Evolutionary conservation across 1,140 invertebrate species (phyloP).

Genomic region (Brachionus angularis): DNA sequence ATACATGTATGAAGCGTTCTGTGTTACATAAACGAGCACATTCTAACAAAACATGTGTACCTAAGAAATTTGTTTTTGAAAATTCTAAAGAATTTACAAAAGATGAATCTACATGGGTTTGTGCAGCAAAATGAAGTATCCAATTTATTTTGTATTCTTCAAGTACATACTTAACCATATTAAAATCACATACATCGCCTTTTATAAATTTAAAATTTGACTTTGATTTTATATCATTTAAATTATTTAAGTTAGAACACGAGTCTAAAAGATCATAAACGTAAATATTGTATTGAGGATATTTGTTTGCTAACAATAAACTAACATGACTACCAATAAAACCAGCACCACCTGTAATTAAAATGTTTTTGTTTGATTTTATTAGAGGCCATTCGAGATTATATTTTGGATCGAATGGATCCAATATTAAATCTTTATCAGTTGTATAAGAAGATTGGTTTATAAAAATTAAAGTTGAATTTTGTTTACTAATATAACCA

Average conservation of each 20-base stretch:
- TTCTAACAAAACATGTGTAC: conserved; percentile 46
- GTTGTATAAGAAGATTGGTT: no score
- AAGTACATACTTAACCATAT: conserved; percentile 45
- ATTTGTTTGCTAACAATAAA: conserved; percentile 32
- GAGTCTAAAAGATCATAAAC: conserved; percentile 45
- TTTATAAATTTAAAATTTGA: conserved; percentile 47
- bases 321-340: conserved; percentile 45
- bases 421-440: no score
- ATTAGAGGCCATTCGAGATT: no score
- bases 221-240: conserved; percentile 39
- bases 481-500: no score
- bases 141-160: conserved; percentile 45
- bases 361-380: not conserved
- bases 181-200: conserved; percentile 47
- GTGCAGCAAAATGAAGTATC: conserved; percentile 47
- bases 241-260: conserved; percentile 45
- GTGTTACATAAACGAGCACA: conserved; percentile 46
- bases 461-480: no score
- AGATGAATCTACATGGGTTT: conserved; percentile 47
- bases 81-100: conserved; percentile 46
- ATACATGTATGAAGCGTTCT: conserved; percentile 52
- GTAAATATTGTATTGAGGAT: conserved; percentile 44
- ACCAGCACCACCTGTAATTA: conserved; percentile 45
- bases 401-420: no score
- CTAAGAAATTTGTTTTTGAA: conserved; percentile 46